Conservation (phyloP, 2,113 vertebrate genomes). For the Nerophis ophidion region DNA sequence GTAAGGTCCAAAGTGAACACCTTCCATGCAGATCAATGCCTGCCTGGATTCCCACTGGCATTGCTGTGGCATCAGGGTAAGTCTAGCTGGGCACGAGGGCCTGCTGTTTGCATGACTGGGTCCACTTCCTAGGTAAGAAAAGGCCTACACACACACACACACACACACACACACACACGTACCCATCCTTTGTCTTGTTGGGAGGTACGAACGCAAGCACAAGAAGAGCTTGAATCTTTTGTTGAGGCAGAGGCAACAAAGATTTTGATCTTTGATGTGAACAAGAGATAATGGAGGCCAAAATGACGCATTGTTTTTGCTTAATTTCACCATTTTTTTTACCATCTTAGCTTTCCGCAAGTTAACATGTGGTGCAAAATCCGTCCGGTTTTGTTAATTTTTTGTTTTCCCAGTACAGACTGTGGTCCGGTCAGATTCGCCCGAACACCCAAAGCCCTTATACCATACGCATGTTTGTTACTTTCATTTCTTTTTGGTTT, state of each 20-base stretch:
- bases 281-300: slow-evolving; percentile 40
- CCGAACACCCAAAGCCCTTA: slow-evolving; percentile 54
- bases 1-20: slow-evolving; percentile 21
- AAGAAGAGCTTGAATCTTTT: slow-evolving; percentile 81
- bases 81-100: slow-evolving; percentile 7
- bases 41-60: slow-evolving; percentile 13
- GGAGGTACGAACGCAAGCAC: slow-evolving; percentile 83
- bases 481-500: slow-evolving; percentile 28
- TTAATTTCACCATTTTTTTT: slow-evolving; percentile 5
- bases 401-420: slow-evolving; percentile 39
- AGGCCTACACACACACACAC: slow-evolving; percentile 28
- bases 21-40: slow-evolving; percentile 14
- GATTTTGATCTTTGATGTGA: slow-evolving; percentile 67
- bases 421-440: slow-evolving; percentile 27
- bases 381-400: slow-evolving; percentile 65
- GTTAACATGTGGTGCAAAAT: slow-evolving; percentile 56
- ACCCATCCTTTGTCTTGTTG: slow-evolving; percentile 76
- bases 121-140: slow-evolving; percentile 9
- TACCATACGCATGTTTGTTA: slow-evolving; percentile 74
- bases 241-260: slow-evolving; percentile 49
- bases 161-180: slow-evolving; percentile 1
- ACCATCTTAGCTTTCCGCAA: slow-evolving; percentile 53
- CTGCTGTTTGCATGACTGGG: slow-evolving; percentile 15
- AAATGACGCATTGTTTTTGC: slow-evolving; percentile 34
- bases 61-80: slow-evolving; percentile 8